These are phyloP conservation scores for Ctenochaetus hawaiiensis DNA, from an alignment of 2,797 vertebrate species.

Conservation along the genomic window DNA sequence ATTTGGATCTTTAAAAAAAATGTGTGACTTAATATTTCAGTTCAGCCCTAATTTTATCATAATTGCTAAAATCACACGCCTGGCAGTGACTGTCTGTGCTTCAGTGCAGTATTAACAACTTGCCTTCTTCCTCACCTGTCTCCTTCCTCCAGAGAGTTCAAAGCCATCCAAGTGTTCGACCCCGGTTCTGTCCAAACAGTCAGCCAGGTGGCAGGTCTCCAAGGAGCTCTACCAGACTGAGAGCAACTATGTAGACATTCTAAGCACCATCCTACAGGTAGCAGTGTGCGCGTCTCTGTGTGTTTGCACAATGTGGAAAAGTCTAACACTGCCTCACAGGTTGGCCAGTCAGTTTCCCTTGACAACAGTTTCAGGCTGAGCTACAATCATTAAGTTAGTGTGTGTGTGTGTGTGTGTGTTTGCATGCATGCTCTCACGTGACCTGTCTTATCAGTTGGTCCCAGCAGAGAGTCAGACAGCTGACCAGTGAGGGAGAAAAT, in stretches of 20 bases:
- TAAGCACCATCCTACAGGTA: conserved; percentile 95
- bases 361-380: conserved; percentile 52
- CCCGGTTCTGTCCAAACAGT: conserved; percentile 90
- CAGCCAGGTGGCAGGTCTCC: conserved; percentile 98
- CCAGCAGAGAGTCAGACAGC: conserved; percentile 62
- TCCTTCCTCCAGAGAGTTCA: conserved; percentile 75
- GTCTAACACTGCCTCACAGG: conserved; percentile 31
- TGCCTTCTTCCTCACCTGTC: conserved; percentile 13
- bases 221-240: conserved; percentile 99
- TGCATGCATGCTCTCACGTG: conserved; percentile 28
- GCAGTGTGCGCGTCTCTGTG: conserved; percentile 43
- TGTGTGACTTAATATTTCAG: not conserved
- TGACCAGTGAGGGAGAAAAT: conserved; percentile 77
- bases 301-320: conserved; percentile 6
- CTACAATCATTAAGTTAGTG: conserved; percentile 42
- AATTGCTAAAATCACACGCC: not conserved
- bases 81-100: not conserved
- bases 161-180: conserved; percentile 92
- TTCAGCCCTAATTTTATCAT: not conserved
- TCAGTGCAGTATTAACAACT: conserved; percentile 24
- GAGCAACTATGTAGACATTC: conserved; percentile 98
- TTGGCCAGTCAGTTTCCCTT: conserved; percentile 38
- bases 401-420: not conserved
- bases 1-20: not conserved
- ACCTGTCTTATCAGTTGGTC: conserved; percentile 69